Conservation (phyloP, 2,888 invertebrate species). For the Sclerodermus sp. region DNA sequence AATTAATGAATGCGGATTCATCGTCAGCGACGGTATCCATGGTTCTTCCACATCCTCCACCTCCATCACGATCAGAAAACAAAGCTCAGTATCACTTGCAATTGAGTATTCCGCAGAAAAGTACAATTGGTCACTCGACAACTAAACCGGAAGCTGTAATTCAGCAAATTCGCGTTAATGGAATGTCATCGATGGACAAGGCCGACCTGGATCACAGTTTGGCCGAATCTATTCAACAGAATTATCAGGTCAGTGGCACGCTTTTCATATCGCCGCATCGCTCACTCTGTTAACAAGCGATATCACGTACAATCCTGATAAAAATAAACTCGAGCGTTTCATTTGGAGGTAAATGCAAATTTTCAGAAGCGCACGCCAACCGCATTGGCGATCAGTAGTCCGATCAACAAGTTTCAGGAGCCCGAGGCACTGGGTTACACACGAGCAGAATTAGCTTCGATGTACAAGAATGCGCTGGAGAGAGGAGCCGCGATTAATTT, state of each 20-base stretch:
- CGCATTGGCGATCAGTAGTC: neutral
- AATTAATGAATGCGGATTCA: too few species aligned
- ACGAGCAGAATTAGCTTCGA: slow-evolving; percentile 56
- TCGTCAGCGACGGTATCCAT: too few species aligned
- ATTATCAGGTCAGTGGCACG: slow-evolving; percentile 23
- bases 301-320: too few species aligned
- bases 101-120: too few species aligned
- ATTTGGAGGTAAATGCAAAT: too few species aligned
- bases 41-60: neutral
- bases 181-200: too few species aligned
- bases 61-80: neutral
- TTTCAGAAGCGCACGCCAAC: neutral
- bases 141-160: too few species aligned
- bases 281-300: slow-evolving; percentile 1
- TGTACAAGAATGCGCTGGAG: slow-evolving; percentile 59
- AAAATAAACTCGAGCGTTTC: slow-evolving; percentile 1
- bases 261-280: neutral
- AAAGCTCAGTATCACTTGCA: too few species aligned
- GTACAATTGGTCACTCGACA: too few species aligned
- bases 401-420: slow-evolving; percentile 14
- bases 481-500: slow-evolving; percentile 45
- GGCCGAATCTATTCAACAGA: slow-evolving; percentile 10
- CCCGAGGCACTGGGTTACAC: slow-evolving; percentile 43
- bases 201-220: slow-evolving; percentile 5
- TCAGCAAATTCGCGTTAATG: too few species aligned